These are phyloP conservation scores for Drosophila meridionalis DNA, from an alignment of 2,888 invertebrate genomes.

Conservation along the genomic window DNA sequence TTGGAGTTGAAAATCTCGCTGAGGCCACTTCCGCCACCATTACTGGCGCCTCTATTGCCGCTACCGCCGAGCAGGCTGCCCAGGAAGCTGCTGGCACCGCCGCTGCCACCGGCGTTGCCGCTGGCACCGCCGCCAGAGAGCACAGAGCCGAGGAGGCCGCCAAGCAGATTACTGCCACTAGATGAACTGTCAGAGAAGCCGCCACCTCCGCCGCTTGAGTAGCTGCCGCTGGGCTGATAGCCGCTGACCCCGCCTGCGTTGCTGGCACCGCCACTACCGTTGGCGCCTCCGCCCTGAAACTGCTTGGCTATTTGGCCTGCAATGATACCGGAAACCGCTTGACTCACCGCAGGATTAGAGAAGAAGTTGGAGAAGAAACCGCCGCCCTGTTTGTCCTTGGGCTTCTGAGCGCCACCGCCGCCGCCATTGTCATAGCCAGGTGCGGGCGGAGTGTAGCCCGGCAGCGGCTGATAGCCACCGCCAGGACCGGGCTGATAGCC, in stretches of 20 bases:
- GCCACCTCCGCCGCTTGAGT: slow-evolving; percentile 68
- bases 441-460: slow-evolving; percentile 78
- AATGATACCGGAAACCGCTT: slow-evolving; percentile 84
- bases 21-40: slow-evolving; percentile 66
- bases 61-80: slow-evolving; percentile 74
- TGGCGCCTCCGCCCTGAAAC: slow-evolving; percentile 82
- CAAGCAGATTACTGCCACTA: slow-evolving; percentile 73
- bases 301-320: slow-evolving; percentile 84
- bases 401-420: slow-evolving; percentile 67
- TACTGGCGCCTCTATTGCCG: slow-evolving; percentile 50
- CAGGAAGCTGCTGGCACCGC: slow-evolving; percentile 67
- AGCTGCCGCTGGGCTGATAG: slow-evolving; percentile 71
- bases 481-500: slow-evolving; percentile 62
- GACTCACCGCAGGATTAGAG: slow-evolving; percentile 83
- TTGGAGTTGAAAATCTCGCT: slow-evolving; percentile 82
- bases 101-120: slow-evolving; percentile 49
- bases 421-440: slow-evolving; percentile 76
- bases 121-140: slow-evolving; percentile 72
- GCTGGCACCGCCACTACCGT: slow-evolving; percentile 68
- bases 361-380: slow-evolving; percentile 84
- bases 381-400: slow-evolving; percentile 81
- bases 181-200: slow-evolving; percentile 50
- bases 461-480: slow-evolving; percentile 69
- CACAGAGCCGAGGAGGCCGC: slow-evolving; percentile 77
- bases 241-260: slow-evolving; percentile 66